Evolutionary conservation across 2,113 vertebrate genomes (phyloP).

Genomic region (Vidua chalybeata): DNA sequence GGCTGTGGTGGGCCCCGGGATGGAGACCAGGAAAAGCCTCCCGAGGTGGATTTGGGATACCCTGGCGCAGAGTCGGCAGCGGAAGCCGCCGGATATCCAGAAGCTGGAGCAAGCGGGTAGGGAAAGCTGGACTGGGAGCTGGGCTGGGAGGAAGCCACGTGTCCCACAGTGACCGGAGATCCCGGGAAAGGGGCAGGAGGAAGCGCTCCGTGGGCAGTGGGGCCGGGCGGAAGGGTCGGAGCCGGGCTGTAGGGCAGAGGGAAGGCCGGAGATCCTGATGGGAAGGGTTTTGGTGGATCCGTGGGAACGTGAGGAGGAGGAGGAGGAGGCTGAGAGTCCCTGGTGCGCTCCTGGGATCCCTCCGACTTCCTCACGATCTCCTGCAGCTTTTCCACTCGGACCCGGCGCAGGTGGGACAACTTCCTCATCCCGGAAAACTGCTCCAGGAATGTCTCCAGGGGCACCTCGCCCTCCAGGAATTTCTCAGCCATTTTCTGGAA

Average conservation of each 20-base stretch:
- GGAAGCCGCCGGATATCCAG: not conserved
- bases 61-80: not conserved
- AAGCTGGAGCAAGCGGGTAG: slow-evolving; percentile 11
- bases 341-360: not conserved
- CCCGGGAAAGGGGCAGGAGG: slow-evolving; percentile 49
- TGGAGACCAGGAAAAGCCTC: slow-evolving; percentile 68
- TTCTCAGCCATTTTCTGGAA: slow-evolving; percentile 85
- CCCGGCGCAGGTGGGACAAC: slow-evolving; percentile 85
- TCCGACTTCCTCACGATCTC: slow-evolving; percentile 75
- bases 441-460: slow-evolving; percentile 88
- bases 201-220: slow-evolving; percentile 50
- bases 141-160: slow-evolving; percentile 28
- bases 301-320: not conserved
- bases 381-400: slow-evolving; percentile 91
- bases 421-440: slow-evolving; percentile 81
- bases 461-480: slow-evolving; percentile 86
- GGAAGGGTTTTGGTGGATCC: not conserved
- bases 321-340: not conserved
- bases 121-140: slow-evolving; percentile 32
- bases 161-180: not conserved
- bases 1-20: slow-evolving; percentile 43
- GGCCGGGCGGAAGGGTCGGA: slow-evolving; percentile 31
- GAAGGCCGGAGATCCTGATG: not conserved
- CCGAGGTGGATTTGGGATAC: not conserved
- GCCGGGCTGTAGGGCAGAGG: slow-evolving; percentile 71